Conservation (phyloP, 2,113 vertebrate genomes). For the Hylia prasina region DNA sequence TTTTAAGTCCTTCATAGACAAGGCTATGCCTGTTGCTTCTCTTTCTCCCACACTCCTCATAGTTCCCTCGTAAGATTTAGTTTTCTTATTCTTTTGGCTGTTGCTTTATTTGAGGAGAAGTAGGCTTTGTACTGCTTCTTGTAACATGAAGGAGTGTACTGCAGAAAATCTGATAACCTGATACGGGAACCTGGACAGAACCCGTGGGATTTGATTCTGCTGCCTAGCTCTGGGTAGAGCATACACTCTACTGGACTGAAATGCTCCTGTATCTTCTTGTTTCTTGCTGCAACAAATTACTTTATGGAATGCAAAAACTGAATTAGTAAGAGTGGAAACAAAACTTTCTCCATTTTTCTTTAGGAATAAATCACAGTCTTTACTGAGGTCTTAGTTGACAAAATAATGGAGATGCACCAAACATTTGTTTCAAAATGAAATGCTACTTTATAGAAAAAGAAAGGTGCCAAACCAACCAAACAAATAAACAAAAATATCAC, state of each 20-base stretch:
- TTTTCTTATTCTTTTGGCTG: neutral
- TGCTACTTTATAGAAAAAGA: neutral
- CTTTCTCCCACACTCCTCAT: neutral
- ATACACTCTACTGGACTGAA: neutral
- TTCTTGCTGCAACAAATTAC: neutral
- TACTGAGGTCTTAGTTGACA: neutral
- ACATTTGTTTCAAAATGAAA: neutral
- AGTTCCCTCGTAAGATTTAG: neutral
- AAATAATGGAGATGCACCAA: neutral
- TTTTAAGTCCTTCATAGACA: neutral
- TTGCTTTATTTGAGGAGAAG: neutral
- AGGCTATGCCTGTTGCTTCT: neutral
- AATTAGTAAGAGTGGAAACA: neutral
- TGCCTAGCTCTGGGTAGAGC: neutral
- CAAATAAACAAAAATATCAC: neutral
- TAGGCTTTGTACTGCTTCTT: neutral
- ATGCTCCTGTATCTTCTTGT: neutral
- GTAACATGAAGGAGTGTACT: neutral
- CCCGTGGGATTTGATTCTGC: neutral
- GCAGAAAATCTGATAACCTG: neutral
- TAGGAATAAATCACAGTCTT: neutral
- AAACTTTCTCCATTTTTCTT: neutral
- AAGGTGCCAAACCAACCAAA: neutral
- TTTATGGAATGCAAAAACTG: neutral
- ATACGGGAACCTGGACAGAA: neutral